A percentile compares a stretch with the other conserved stretches of the same genome.
Evolutionary conservation across 2,797 vertebrate species (phyloP).

Genomic region (Otolemur crassicaudatus): DNA sequence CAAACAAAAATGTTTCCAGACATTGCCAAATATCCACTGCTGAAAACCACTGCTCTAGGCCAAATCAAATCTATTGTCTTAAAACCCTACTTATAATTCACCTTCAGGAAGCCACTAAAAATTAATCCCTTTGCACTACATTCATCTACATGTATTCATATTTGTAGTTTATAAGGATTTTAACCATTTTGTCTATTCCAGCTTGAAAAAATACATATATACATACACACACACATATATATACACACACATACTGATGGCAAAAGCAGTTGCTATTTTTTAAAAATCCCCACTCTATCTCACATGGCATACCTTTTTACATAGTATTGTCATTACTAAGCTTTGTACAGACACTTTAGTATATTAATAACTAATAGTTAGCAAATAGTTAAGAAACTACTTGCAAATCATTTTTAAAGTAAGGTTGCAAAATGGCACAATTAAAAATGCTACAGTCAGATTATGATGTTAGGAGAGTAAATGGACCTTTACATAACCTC

Average conservation of each 20-base stretch:
- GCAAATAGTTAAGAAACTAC: not conserved
- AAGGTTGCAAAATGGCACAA: not conserved
- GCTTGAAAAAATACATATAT: not conserved
- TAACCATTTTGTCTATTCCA: not conserved
- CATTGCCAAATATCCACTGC: not conserved
- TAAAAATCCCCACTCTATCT: not conserved
- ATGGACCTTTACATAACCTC: not conserved
- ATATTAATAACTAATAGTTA: not conserved
- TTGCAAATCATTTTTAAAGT: constrained; percentile 15
- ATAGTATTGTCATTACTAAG: not conserved
- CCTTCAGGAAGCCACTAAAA: not conserved
- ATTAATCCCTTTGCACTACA: not conserved
- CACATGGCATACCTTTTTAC: not conserved
- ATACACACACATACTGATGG: not conserved
- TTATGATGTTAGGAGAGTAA: not conserved
- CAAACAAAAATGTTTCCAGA: not conserved
- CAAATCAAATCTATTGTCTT: not conserved
- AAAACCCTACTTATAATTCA: not conserved
- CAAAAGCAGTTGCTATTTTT: constrained; percentile 29
- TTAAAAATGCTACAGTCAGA: not conserved
- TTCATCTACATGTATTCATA: not conserved
- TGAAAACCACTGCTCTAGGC: constrained; percentile 1
- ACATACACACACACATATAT: too few relatives aligned
- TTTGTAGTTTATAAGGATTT: not conserved
- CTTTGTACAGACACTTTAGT: not conserved